Evolutionary conservation across 2,888 invertebrate species (phyloP).

Genomic region (Xestia sexstrigata): DNA sequence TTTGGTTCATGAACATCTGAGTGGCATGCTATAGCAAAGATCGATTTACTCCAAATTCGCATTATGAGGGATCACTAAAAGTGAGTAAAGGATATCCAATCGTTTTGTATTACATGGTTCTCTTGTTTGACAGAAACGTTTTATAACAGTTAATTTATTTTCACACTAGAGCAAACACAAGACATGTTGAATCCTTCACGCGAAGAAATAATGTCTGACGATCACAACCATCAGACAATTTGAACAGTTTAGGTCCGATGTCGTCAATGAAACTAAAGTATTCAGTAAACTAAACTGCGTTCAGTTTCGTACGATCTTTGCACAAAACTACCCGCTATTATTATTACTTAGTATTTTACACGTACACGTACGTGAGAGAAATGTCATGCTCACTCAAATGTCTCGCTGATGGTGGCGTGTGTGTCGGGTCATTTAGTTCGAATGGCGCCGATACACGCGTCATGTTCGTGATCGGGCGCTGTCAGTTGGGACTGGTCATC

Average conservation of each 20-base stretch:
- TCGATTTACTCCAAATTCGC: constrained; percentile 13
- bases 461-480: too few species aligned
- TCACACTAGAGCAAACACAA: not conserved
- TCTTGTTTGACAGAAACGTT: not conserved
- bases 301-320: too few species aligned
- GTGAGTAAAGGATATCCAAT: not conserved
- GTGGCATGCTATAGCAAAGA: constrained; percentile 22
- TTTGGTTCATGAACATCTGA: constrained; percentile 40
- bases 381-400: too few species aligned
- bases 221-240: not conserved
- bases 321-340: too few species aligned
- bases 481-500: too few species aligned
- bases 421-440: too few species aligned
- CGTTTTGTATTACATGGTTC: constrained; percentile 12
- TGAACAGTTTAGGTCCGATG: not conserved
- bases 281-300: not conserved
- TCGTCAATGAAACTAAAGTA: not conserved
- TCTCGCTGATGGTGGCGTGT: too few species aligned
- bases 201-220: not conserved
- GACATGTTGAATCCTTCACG: not conserved
- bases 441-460: too few species aligned
- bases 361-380: too few species aligned
- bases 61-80: not conserved
- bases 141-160: not conserved
- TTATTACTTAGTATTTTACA: too few species aligned